phyloP scores from a whole-genome alignment of 2,113 vertebrate species.

The Antechinus stuartii region DNA sequence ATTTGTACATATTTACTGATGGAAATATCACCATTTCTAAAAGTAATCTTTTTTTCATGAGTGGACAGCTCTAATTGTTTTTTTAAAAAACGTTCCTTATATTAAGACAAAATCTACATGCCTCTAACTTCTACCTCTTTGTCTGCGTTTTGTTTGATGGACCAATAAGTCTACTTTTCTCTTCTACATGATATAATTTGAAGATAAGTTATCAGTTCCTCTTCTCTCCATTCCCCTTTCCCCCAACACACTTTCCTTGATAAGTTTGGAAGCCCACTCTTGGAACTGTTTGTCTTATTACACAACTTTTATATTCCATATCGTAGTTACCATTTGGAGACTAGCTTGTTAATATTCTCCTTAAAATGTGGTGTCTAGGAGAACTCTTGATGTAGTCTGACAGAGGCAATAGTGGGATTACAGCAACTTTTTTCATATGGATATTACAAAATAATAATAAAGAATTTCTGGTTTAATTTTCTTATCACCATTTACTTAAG shows the following conservation, averaged over 20 bases:
- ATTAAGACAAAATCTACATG: conserved; percentile 16
- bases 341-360: not conserved
- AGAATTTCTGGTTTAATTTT: not conserved
- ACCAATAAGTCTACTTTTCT: not conserved
- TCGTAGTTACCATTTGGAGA: not conserved
- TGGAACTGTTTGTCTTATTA: not conserved
- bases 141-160: not conserved
- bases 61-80: not conserved
- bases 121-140: not conserved
- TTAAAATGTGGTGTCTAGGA: not conserved
- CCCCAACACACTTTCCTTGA: not conserved
- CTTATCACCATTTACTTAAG: not conserved
- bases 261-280: not conserved
- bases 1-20: not conserved
- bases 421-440: not conserved
- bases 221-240: not conserved
- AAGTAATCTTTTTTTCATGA: conserved; percentile 18
- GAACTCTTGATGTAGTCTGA: not conserved
- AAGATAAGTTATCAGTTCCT: not conserved
- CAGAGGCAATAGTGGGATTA: not conserved
- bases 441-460: not conserved
- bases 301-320: not conserved
- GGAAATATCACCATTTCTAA: not conserved
- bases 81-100: not conserved
- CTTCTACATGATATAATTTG: not conserved